Evolutionary conservation across 2,888 invertebrate genomes (phyloP), one percentile per base, ranked within the genome.

Genomic region (Atherix ibis): DNA sequence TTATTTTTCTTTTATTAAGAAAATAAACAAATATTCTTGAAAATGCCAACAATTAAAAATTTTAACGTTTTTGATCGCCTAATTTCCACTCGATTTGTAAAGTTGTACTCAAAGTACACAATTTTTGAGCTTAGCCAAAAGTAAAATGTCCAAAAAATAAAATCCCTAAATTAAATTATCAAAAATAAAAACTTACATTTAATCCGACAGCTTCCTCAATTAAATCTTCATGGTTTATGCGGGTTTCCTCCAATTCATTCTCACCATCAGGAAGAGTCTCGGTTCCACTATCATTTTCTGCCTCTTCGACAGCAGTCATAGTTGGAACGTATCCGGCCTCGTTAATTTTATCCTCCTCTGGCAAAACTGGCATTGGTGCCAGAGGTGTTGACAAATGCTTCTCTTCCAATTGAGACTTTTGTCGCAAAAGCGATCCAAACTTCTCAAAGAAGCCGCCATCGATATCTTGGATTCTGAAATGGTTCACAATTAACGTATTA

Each of bases 361-460:
- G 48, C 34, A 50, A 44, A 36, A 61, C 52, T 3, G 42, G 25
- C 17, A 70, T 50, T 5, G 70, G 67, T 8, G 70, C 69, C 35
- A 71, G 49, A 0, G 70, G 67, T 8, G 68, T 68, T 2, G 66
- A 56, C 14, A 50, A 40, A 16, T 46, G 40, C 26, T 39, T 35
- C 25, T 53, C 51, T 18, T 56, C 53, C 43, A 76, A 69, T 16
- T 69, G 69, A 1, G 71, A 73, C 41, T 64, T 67, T 51, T 76
- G 76, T 34, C 71, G 69, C 35, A 84, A 59, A 32, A 82, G 64
- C 0, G 77, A 76, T 1, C 83, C 83, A 47, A 84, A 80, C 50
- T 77, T 79, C 55, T 84, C 84, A 53, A 85, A 84, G 58, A 84
- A 84, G 32, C 82, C 77, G 45, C 78, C 81, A 56, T 84, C 84